Base-by-base conservation (phyloP, 1,140 invertebrate genomes). In the Drosophila lowei region DNA sequence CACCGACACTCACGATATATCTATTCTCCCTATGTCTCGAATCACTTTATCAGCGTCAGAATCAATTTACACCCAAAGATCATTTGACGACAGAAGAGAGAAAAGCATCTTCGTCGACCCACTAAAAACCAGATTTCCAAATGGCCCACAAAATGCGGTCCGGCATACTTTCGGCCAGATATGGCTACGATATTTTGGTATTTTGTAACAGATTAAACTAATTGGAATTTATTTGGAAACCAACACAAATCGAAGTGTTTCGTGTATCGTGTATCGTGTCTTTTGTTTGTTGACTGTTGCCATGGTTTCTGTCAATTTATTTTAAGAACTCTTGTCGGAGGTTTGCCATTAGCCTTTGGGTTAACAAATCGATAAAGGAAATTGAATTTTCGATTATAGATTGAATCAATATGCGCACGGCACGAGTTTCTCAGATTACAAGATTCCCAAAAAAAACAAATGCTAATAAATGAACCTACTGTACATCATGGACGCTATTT, bases 31-130 rank as follows among this genome's bases (percentile, higher is more conserved):
- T 60, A 15, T 13, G 25, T 61, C 41, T 64, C 9, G 55, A 42
- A 84, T 80, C 80, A 80, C 81, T 86, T 76, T 73, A 81, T 86
- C 81, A 86, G 66, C 70, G 80, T 86, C 80, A 77, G 55, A 55
- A 86, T 64, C 71, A 85, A 80, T 86, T 86, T 80, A 85, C 73
- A 70, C 65, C 65, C 50, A 48, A 59, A 77, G 80, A 77, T 77
- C 70, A 72, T 57, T 43, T 50, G 54, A 38, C 47, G 55, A 66
- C 63, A 74, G 68, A 54, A 38, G 49, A 34, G 11, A 16, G 21
- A 34, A 66, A 68, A 38, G 48, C 42, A 46, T 54, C 34, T 38
- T 38, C 55, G 21, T 48, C 43, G 63, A 48, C 50, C 65, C 63
- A 56, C 62, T 48, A 34, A 68, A 68, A 57, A 68, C 50, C 56